phyloP scores from a whole-genome alignment of 2,888 invertebrate genomes.

The Athrips mouffetella region DNA sequence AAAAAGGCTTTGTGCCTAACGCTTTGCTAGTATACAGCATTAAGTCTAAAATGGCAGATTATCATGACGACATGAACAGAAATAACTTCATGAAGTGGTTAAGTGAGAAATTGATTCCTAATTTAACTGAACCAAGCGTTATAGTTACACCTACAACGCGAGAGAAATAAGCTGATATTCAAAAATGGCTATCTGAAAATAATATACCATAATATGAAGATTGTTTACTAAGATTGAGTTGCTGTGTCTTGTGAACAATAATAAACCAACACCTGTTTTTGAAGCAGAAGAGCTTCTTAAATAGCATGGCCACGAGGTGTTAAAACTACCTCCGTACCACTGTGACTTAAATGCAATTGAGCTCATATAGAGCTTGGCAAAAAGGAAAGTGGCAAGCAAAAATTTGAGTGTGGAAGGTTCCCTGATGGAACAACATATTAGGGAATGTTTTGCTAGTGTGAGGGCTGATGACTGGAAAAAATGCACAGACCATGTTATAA shows the following conservation, averaged over 20 bases:
- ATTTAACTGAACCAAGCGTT: constrained; percentile 15
- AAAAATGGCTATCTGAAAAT: constrained; percentile 16
- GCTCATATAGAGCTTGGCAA: constrained; percentile 4
- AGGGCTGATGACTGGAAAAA: background rate
- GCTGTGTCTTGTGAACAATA: constrained; percentile 23
- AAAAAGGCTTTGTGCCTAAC: too few relatives aligned
- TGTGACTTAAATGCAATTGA: constrained; percentile 5
- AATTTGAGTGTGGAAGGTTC: too few relatives aligned
- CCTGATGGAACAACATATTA: background rate
- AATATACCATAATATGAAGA: constrained; percentile 25
- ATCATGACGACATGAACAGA: constrained; percentile 28
- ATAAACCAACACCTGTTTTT: constrained; percentile 18
- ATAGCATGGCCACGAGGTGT: too few relatives aligned
- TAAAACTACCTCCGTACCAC: constrained; percentile 24
- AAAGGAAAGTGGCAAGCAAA: constrained; percentile 1
- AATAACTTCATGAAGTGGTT: constrained; percentile 24
- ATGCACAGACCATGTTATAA: constrained; percentile 2
- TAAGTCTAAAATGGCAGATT: constrained; percentile 27
- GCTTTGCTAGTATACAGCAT: constrained; percentile 24
- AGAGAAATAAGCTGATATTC: background rate
- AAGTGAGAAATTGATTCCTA: constrained; percentile 20
- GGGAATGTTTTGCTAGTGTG: background rate
- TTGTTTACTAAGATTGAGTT: constrained; percentile 24
- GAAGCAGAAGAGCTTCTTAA: constrained; percentile 18
- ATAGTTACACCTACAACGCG: constrained; percentile 10